These are phyloP conservation scores for Marasmarcha lunaedactyla DNA, from an alignment of 2,888 invertebrate genomes.

Conservation along the genomic window DNA sequence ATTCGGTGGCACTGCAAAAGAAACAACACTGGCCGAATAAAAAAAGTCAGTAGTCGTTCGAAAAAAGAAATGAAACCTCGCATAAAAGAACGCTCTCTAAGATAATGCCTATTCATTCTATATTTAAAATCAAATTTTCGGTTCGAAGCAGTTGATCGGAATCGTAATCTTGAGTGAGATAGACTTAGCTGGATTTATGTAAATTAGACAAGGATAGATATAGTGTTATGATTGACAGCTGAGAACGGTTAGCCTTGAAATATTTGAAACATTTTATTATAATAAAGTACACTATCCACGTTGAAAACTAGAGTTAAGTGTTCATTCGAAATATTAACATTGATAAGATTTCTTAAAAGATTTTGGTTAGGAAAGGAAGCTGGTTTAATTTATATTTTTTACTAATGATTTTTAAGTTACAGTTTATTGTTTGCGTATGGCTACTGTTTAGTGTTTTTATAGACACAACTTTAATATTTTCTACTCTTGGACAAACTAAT, in stretches of 20 bases:
- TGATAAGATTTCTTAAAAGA: too few relatives aligned
- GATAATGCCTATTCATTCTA: slow-evolving; percentile 71
- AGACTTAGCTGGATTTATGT: slow-evolving; percentile 30
- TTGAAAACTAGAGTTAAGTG: slow-evolving; percentile 44
- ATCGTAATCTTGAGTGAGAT: slow-evolving; percentile 40
- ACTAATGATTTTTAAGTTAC: too few relatives aligned
- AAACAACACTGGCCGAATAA: slow-evolving; percentile 34
- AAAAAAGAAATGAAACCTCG: slow-evolving; percentile 66
- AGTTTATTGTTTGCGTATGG: too few relatives aligned
- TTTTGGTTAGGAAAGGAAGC: too few relatives aligned
- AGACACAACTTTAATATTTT: too few relatives aligned
- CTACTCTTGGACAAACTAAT: too few relatives aligned
- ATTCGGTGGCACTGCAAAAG: too few relatives aligned
- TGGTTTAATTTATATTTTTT: too few relatives aligned
- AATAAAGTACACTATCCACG: slow-evolving; percentile 68
- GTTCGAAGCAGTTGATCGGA: slow-evolving; percentile 57
- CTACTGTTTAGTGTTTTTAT: too few relatives aligned
- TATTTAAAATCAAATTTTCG: slow-evolving; percentile 70
- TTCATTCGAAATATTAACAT: slow-evolving; percentile 25
- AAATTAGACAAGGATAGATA: slow-evolving; percentile 51
- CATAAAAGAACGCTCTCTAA: slow-evolving; percentile 65
- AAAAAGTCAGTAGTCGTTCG: slow-evolving; percentile 45
- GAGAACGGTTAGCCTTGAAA: slow-evolving; percentile 71
- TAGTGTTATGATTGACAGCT: slow-evolving; percentile 71
- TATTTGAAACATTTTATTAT: slow-evolving; percentile 71